Conservation (phyloP, 2,113 vertebrate species). For the Pongo abelii region DNA sequence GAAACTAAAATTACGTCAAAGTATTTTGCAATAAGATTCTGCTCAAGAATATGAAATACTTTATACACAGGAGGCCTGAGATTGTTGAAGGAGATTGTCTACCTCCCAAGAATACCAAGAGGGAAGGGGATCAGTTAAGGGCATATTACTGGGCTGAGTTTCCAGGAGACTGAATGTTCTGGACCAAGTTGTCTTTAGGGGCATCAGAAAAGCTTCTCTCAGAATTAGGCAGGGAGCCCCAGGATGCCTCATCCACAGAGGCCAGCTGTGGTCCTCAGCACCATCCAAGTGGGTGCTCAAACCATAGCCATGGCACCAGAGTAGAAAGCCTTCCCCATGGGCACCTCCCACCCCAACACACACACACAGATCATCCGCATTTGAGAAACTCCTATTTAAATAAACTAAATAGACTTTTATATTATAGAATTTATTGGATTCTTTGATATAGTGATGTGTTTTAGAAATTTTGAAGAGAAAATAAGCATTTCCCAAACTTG, state of each 20-base stretch:
- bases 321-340: rapidly evolving
- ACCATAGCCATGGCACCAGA: not conserved
- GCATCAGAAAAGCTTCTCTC: not conserved
- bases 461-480: not conserved
- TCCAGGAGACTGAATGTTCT: not conserved
- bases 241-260: not conserved
- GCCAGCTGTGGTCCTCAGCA: not conserved
- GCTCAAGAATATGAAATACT: not conserved
- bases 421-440: not conserved
- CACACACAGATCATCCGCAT: too few relatives aligned
- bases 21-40: not conserved
- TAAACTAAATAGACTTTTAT: not conserved
- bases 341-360: not conserved
- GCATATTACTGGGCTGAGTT: not conserved
- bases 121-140: not conserved
- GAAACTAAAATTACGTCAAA: not conserved
- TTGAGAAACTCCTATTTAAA: not conserved
- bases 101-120: not conserved
- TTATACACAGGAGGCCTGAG: not conserved
- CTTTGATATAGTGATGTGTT: not conserved
- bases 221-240: not conserved
- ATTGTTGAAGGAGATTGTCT: not conserved
- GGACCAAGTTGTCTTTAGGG: not conserved
- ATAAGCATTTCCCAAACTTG: not conserved
- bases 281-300: not conserved